Evolutionary conservation across 1,140 invertebrate genomes (phyloP), one percentile per base, ranked within the genome.

Genomic region (Lasioglossum albipes): DNA sequence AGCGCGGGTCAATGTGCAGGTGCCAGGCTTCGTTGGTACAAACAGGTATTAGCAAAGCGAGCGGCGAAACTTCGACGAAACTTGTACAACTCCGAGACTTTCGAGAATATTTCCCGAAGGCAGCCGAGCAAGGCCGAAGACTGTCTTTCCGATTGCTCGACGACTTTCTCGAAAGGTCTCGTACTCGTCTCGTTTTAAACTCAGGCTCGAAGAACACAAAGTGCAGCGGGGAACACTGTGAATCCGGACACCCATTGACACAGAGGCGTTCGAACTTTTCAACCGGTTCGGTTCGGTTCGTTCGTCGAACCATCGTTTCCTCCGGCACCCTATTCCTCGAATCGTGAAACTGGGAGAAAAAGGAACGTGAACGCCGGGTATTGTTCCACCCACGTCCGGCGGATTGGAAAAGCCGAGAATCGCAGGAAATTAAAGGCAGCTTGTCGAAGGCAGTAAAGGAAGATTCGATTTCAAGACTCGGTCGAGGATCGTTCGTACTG

Each of bases 361-460:
- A 75, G 57, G 20, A 68, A 18, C 52, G 57, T 61, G 74, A 80
- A 74, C 59, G 7, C 54, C 13, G 72, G 72, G 75, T 69, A 80
- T 77, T 68, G 79, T 75, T 87, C 85, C 68, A 76, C 76, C 77
- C 59, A 62, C 77, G 75, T 61, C 64, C 82, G 75, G n/a, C 70
- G 75, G 41, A 76, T 79, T 76, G 83, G 64, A 82, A 84, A 75
- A 79, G 57, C 62, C 62, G 62, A 59, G 77, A 85, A 88, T 87
- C 72, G 54, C 81, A 83, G 82, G 83, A 88, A 87, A 89, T 88
- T 88, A 81, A 86, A 88, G 74, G 74, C 67, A 70, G 76, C 69
- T 79, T 65, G 76, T 72, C 75, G 76, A 80, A 79, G 77, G 70
- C 45, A 75, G 49, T 49, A 31, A 75, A 66, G 71, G 72, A 77